Evolutionary conservation across 2,888 invertebrate species (phyloP), one percentile per base, ranked within the genome.

Genomic region (Balanococcus diminutus): DNA sequence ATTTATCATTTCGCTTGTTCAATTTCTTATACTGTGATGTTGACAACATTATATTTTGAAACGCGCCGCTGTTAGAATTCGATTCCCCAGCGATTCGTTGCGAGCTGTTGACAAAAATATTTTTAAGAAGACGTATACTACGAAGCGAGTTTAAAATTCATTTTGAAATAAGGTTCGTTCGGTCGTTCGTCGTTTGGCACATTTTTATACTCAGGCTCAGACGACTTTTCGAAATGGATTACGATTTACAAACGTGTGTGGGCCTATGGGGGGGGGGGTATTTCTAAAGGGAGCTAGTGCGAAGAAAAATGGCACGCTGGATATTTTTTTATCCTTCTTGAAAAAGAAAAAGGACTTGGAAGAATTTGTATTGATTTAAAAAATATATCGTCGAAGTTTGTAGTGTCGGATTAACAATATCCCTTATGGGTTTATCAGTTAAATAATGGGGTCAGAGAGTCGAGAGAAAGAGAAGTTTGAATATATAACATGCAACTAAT

Each of bases 361-460:
- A n/a, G n/a, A n/a, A n/a, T n/a, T n/a, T n/a, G n/a, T 72, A 72
- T 72, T 72, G 72, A 72, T 72, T 72, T 72, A 72, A 31, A 72
- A 56, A 36, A 36, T 36, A 51, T 72, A 72, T 72, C 19, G 28
- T 16, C 31, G 19, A 72, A 72, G 72, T 72, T 72, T 72, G 72
- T 72, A 72, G 72, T 72, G 72, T 72, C 72, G 72, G 31, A 72
- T 72, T 72, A 72, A 72, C 72, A 72, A 31, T 72, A 72, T 72
- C 72, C 72, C 31, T 72, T 72, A 31, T 25, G 25, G 25, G 81
- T 81, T 81, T 42, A 81, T 81, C 81, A 81, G 82, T 82, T 46
- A 82, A 82, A 82, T 82, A 82, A 82, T 51, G 82, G 83, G 56
- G 83, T 83, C 83, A 83, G 32, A 56, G n/a, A n/a, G n/a, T n/a